A percentile compares a stretch with the other conserved stretches of the same genome.
Evolutionary conservation across 1,140 invertebrate genomes (phyloP).

Genomic region (Drosophila busckii): DNA sequence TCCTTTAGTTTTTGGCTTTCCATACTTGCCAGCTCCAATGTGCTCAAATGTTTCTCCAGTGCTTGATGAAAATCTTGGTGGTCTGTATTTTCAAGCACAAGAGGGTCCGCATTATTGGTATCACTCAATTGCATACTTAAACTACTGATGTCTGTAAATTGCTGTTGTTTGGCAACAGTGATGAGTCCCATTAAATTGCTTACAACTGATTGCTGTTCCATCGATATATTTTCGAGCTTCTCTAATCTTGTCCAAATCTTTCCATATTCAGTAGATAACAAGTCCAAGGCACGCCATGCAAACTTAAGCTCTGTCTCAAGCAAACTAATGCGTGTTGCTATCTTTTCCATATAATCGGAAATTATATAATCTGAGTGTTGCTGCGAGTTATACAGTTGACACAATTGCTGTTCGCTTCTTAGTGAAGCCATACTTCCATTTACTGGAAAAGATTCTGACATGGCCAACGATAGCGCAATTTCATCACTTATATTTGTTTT

Average conservation of each 20-base stretch:
- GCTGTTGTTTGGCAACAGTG: conserved; percentile 42
- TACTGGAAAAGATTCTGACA: conserved; percentile 4
- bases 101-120: conserved; percentile 1
- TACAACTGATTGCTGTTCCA: conserved; percentile 95
- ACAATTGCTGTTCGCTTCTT: conserved; percentile 66
- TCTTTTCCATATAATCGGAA: conserved; percentile 92
- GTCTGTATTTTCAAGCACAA: background rate
- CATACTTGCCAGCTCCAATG: conserved; percentile 1
- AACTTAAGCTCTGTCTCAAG: conserved; percentile 94
- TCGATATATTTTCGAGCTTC: conserved; percentile 92
- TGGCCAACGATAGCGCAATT: background rate
- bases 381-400: conserved; percentile 62
- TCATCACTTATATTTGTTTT: background rate
- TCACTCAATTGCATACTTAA: conserved; percentile 7
- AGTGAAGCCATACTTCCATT: conserved; percentile 59
- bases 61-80: conserved; percentile 27
- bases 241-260: conserved; percentile 96
- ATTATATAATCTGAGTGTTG: conserved; percentile 84
- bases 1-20: background rate
- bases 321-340: conserved; percentile 90
- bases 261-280: conserved; percentile 94
- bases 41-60: conserved; percentile 7
- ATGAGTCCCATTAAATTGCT: conserved; percentile 92
- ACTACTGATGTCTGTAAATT: conserved; percentile 15
- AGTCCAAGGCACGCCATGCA: conserved; percentile 93